phyloP scores from a whole-genome alignment of 35 echinoderm and acorn worm species.

The Ophiothrix spiculata region DNA sequence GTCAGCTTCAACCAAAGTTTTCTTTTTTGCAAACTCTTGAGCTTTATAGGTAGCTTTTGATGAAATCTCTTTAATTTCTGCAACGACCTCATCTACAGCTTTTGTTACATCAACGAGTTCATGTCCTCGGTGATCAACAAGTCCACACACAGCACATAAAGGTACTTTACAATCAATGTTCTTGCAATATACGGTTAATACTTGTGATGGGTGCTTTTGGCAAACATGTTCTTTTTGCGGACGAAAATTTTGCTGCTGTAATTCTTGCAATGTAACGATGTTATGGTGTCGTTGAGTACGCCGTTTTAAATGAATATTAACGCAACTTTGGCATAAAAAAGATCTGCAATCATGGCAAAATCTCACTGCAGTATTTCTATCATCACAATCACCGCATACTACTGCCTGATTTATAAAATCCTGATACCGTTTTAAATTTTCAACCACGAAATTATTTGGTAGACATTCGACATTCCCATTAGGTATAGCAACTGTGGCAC shows the following conservation, averaged over 20 bases:
- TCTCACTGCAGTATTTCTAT: not conserved
- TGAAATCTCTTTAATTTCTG: too few relatives aligned
- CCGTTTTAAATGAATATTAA: not conserved
- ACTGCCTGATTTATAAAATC: not conserved
- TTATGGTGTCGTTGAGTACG: not conserved
- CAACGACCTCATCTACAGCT: not conserved
- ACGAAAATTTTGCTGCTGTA: not conserved
- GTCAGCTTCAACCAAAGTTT: too few relatives aligned
- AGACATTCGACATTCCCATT: not conserved
- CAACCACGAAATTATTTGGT: not conserved
- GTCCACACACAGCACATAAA: not conserved
- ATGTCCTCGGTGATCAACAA: not conserved
- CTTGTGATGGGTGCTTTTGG: not conserved
- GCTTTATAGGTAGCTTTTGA: too few relatives aligned
- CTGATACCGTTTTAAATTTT: not conserved
- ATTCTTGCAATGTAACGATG: not conserved
- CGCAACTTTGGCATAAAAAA: not conserved
- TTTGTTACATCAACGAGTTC: not conserved
- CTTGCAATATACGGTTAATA: not conserved
- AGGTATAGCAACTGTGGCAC: not conserved
- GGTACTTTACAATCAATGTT: not conserved
- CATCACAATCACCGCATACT: not conserved
- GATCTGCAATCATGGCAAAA: not conserved
- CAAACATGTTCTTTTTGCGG: not conserved
- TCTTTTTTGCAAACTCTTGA: too few relatives aligned